Conservation (phyloP, 1,140 invertebrate species). For the Zeugodacus cucurbitae region DNA sequence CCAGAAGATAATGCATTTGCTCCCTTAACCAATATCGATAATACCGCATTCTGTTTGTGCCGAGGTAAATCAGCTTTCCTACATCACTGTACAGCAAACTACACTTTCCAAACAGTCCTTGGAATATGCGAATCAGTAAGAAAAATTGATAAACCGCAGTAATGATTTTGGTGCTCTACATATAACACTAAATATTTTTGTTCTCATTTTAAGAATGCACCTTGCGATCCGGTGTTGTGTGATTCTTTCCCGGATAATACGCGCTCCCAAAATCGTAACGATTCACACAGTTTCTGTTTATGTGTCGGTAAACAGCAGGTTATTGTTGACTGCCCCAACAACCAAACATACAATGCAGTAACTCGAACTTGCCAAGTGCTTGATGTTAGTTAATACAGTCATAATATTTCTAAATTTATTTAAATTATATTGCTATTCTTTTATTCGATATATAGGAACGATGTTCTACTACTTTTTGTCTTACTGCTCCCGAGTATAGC, state of each 20-base stretch:
- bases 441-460: background rate
- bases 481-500: conserved; percentile 22
- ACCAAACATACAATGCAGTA: conserved; percentile 41
- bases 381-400: conserved; percentile 14
- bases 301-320: conserved; percentile 32
- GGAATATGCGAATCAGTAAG: conserved; percentile 41
- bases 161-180: background rate
- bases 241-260: background rate
- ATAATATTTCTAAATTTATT: background rate
- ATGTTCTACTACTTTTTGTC: background rate
- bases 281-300: conserved; percentile 42
- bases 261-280: conserved; percentile 3
- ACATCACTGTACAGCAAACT: conserved; percentile 49
- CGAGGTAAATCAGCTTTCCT: conserved; percentile 46
- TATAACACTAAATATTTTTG: background rate
- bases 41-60: conserved; percentile 53
- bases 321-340: conserved; percentile 41
- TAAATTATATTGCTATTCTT: background rate
- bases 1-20: conserved; percentile 44
- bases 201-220: conserved; percentile 39
- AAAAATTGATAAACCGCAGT: background rate
- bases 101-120: background rate
- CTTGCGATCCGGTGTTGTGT: conserved; percentile 42
- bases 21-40: conserved; percentile 45
- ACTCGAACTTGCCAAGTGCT: background rate